Evolutionary conservation across 2,113 vertebrate genomes (phyloP).

Genomic region (Psettodes erumei): DNA sequence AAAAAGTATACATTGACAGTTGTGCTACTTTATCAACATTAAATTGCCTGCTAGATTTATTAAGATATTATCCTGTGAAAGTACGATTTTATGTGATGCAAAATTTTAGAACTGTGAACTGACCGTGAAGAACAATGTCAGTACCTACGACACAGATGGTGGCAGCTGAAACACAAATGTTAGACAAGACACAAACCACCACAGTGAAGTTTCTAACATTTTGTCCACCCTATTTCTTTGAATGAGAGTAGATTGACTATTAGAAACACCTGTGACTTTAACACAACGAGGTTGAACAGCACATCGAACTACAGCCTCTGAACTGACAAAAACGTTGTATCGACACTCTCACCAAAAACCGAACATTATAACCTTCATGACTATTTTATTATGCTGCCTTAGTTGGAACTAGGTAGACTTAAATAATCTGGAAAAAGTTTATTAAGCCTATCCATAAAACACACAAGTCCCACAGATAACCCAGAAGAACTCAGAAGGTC

Average conservation of each 20-base stretch:
- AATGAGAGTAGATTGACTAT: not conserved
- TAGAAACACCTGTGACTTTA: not conserved
- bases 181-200: too few relatives aligned
- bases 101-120: too few relatives aligned
- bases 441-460: not conserved
- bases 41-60: conserved; percentile 3
- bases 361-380: not conserved
- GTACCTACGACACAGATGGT: not conserved
- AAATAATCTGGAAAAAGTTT: not conserved
- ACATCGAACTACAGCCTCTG: not conserved
- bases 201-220: not conserved
- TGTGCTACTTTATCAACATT: not conserved
- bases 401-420: not conserved
- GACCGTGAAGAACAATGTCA: too few relatives aligned
- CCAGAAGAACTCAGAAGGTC: not conserved
- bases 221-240: too few relatives aligned
- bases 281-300: not conserved
- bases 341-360: too few relatives aligned
- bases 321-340: not conserved
- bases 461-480: not conserved
- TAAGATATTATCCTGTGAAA: not conserved
- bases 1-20: not conserved
- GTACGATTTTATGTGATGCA: too few relatives aligned
- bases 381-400: too few relatives aligned
- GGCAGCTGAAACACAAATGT: not conserved